A percentile compares a stretch with the other conserved stretches of the same genome.
Evolutionary conservation across 2,888 invertebrate genomes (phyloP).

Genomic region (Sphinx pinastri): DNA sequence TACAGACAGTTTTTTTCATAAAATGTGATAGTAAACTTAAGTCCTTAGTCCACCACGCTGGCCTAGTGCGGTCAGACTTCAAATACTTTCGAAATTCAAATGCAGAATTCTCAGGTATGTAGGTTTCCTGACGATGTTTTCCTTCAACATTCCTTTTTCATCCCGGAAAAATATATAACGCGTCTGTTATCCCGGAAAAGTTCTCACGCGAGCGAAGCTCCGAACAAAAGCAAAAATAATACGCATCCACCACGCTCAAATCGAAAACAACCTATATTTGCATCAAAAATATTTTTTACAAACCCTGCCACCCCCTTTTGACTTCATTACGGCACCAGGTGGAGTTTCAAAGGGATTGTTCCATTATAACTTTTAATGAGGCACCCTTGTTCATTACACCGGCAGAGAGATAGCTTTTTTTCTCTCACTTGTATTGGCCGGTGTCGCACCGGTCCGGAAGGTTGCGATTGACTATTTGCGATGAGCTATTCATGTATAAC

Average conservation of each 20-base stretch:
- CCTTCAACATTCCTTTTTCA: no score
- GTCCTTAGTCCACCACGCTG: no score
- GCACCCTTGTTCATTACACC: slow-evolving; percentile 36
- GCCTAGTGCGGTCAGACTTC: no score
- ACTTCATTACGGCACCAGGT: slow-evolving; percentile 7
- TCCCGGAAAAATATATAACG: not conserved
- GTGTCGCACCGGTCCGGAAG: not conserved
- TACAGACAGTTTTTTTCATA: no score
- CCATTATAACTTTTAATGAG: slow-evolving; percentile 49
- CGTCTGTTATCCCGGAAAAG: not conserved
- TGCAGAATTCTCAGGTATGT: no score
- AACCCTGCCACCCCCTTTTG: not conserved
- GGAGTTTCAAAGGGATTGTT: slow-evolving; percentile 20
- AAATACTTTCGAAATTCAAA: no score
- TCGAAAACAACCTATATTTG: not conserved
- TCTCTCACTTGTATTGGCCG: slow-evolving; percentile 23
- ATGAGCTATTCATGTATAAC: no score
- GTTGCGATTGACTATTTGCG: no score
- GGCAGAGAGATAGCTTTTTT: slow-evolving; percentile 32
- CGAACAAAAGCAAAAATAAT: not conserved
- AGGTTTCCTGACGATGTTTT: no score
- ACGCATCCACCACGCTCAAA: not conserved
- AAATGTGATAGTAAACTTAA: no score
- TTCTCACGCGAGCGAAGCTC: no score
- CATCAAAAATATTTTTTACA: not conserved